Conservation (phyloP, 2,113 vertebrate species). For the Petaurus breviceps region DNA sequence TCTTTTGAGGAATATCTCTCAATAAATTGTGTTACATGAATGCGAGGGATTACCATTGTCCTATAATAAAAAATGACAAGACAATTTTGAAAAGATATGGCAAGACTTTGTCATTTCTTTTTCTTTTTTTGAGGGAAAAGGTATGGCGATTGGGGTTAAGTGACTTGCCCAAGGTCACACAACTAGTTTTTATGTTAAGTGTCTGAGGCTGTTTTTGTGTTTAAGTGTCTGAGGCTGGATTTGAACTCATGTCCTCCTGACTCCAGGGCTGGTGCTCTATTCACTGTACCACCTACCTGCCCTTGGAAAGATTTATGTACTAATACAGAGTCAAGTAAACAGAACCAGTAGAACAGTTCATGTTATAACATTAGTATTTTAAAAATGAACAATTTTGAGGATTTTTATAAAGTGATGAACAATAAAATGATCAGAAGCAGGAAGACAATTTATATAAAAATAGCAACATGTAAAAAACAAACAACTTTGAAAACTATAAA, state of each 20-base stretch:
- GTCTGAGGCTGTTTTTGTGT: too few species aligned
- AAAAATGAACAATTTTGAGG: neutral
- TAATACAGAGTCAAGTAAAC: neutral
- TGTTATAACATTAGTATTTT: neutral
- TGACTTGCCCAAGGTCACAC: too few species aligned
- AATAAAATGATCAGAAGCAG: neutral
- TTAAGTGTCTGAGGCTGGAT: too few species aligned
- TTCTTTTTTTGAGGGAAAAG: too few species aligned
- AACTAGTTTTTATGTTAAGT: too few species aligned
- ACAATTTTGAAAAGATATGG: neutral
- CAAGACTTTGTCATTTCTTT: neutral
- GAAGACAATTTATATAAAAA: neutral
- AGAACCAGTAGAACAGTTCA: neutral
- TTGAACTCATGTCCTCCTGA: too few species aligned
- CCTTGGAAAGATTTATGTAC: neutral
- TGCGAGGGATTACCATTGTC: neutral
- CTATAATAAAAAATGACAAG: neutral
- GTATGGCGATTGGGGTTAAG: too few species aligned
- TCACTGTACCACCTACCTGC: too few species aligned
- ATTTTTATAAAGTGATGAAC: neutral
- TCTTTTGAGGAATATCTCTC: neutral
- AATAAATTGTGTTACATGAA: neutral
- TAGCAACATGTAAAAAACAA: neutral
- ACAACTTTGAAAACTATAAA: neutral
- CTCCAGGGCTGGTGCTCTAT: too few species aligned